Evolutionary conservation across 2,113 vertebrate species (phyloP).

Genomic region (Jacana jacana): DNA sequence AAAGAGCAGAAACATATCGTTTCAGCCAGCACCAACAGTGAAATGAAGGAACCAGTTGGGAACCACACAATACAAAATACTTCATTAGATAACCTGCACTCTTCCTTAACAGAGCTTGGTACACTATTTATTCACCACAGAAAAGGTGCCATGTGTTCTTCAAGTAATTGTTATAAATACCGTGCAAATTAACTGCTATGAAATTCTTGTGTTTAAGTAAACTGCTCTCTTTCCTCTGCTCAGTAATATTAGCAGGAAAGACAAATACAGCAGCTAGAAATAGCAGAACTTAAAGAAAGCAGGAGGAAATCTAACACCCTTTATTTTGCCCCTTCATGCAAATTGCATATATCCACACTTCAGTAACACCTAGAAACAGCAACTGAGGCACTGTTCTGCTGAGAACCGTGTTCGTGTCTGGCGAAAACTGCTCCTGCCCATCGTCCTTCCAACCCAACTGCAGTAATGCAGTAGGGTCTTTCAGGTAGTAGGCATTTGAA

Average conservation of each 20-base stretch:
- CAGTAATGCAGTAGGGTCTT: not conserved
- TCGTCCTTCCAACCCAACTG: not conserved
- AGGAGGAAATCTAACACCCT: not conserved
- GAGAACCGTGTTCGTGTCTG: not conserved
- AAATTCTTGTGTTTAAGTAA: constrained; percentile 21
- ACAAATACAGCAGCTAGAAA: not conserved
- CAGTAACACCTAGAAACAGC: not conserved
- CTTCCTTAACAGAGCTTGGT: not conserved
- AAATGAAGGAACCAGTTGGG: not conserved
- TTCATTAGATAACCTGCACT: not conserved
- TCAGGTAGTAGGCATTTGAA: not conserved
- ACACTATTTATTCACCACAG: not conserved
- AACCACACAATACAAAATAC: not conserved
- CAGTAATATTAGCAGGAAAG: not conserved
- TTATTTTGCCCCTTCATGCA: not conserved
- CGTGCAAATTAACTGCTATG: not conserved
- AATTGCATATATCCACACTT: not conserved
- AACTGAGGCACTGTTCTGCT: not conserved
- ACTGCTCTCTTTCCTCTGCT: not conserved
- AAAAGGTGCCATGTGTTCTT: not conserved
- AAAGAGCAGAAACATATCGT: not conserved
- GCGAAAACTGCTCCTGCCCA: not conserved
- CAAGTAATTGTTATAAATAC: constrained; percentile 11
- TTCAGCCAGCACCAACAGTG: not conserved
- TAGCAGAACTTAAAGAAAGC: constrained; percentile 10